These are phyloP conservation scores for Stegostoma tigrinum DNA, from an alignment of 2,113 vertebrate species.

Conservation along the genomic window DNA sequence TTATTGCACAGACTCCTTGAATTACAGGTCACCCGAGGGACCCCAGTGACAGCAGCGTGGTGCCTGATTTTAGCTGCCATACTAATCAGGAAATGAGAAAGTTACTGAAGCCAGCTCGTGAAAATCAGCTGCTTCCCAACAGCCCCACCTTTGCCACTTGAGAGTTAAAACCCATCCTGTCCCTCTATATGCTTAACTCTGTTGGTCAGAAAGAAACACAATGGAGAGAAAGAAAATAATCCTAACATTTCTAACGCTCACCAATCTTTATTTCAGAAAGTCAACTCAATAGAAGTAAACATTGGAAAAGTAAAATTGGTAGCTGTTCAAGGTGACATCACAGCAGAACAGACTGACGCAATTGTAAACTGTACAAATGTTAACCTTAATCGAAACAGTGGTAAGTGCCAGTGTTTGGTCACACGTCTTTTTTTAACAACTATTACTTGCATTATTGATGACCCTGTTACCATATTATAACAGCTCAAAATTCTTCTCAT, in stretches of 20 bases:
- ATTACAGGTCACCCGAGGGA: background rate
- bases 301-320: conserved; percentile 46
- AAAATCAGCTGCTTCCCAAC: background rate
- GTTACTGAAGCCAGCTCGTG: background rate
- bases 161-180: background rate
- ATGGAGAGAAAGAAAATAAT: background rate
- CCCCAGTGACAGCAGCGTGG: background rate
- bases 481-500: background rate
- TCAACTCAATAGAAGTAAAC: conserved; percentile 39
- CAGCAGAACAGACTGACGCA: conserved; percentile 45
- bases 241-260: background rate
- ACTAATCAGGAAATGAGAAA: background rate
- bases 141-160: background rate
- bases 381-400: conserved; percentile 45
- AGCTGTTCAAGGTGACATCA: conserved; percentile 47
- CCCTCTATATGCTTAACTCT: no score
- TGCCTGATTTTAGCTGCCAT: background rate
- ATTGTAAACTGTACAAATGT: conserved; percentile 49
- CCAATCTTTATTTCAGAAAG: background rate
- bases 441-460: background rate
- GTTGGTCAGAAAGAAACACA: background rate
- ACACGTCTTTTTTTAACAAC: background rate
- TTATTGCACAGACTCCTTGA: background rate
- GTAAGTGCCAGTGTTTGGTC: conserved; percentile 38
- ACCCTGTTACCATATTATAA: background rate